phyloP scores from a whole-genome alignment of 2,888 invertebrate species.

The Temnothorax rugatulus region DNA sequence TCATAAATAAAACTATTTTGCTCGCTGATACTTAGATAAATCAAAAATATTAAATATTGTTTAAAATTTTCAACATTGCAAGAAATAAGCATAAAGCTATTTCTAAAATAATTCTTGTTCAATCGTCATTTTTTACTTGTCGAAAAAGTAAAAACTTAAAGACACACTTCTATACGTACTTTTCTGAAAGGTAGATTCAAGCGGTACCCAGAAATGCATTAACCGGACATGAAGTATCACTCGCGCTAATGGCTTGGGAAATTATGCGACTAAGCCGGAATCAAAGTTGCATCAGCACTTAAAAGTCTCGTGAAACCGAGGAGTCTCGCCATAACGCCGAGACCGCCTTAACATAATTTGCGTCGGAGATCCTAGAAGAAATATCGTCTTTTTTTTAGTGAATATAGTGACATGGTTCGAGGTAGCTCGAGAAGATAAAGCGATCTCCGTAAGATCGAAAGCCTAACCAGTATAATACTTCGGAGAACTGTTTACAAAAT shows the following conservation, averaged over 20 bases:
- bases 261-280: slow-evolving; percentile 21
- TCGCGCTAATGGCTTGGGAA: slow-evolving; percentile 25
- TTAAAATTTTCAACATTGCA: neutral
- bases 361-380: slow-evolving; percentile 34
- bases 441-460: slow-evolving; percentile 13
- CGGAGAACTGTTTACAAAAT: slow-evolving; percentile 17
- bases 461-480: neutral
- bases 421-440: slow-evolving; percentile 1
- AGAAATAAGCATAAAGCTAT: neutral
- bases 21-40: neutral
- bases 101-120: neutral
- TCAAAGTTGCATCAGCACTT: slow-evolving; percentile 54
- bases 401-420: neutral
- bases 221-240: neutral
- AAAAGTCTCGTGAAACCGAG: slow-evolving; percentile 20
- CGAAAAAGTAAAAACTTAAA: neutral
- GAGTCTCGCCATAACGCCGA: slow-evolving; percentile 14
- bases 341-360: slow-evolving; percentile 17
- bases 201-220: neutral
- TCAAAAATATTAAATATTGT: neutral
- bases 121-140: neutral
- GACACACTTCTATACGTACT: neutral
- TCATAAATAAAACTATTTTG: neutral
- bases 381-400: slow-evolving; percentile 25
- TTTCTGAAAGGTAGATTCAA: slow-evolving; percentile 5